phyloP scores from a whole-genome alignment of 2,797 vertebrate species.

The Thaleichthys pacificus region DNA sequence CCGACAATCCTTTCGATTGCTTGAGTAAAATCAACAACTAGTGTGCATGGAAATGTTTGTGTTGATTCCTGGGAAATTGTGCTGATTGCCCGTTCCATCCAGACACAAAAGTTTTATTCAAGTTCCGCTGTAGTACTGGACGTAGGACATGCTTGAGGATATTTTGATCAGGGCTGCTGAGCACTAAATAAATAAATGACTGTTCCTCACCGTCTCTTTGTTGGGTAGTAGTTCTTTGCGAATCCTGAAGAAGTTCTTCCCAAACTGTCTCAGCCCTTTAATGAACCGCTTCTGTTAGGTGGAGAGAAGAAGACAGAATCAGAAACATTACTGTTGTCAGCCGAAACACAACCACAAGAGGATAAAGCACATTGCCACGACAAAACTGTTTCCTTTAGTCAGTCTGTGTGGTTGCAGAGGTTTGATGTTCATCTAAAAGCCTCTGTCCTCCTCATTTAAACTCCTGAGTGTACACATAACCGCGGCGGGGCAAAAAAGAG shows the following conservation, averaged over 20 bases:
- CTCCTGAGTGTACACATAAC: constrained; percentile 43
- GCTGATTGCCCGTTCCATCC: not conserved
- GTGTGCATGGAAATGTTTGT: not conserved
- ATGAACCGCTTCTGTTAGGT: constrained; percentile 94
- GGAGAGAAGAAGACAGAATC: constrained; percentile 39
- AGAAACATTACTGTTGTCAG: constrained; percentile 37
- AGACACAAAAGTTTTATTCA: not conserved
- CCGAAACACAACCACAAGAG: constrained; percentile 40
- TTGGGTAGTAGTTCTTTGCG: constrained; percentile 98
- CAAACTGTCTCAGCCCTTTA: constrained; percentile 96
- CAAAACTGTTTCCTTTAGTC: constrained; percentile 46
- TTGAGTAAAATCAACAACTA: not conserved
- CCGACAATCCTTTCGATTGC: constrained; percentile 15
- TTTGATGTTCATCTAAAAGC: constrained; percentile 57
- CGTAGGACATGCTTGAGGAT: constrained; percentile 1
- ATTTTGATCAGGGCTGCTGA: not conserved
- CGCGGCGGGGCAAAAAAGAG: constrained; percentile 52
- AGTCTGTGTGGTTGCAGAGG: constrained; percentile 42
- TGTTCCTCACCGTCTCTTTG: constrained; percentile 94
- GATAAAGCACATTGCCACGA: constrained; percentile 45
- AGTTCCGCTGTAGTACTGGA: constrained; percentile 24
- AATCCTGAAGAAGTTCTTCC: constrained; percentile 99
- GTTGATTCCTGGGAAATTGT: too few relatives aligned
- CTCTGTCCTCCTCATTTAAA: constrained; percentile 52
- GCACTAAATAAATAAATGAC: constrained; percentile 20